A percentile compares a stretch with the other conserved stretches of the same genome.
These are phyloP conservation scores for Liopterus haemorrhoidalis DNA, from an alignment of 2,888 invertebrate genomes.

Conservation along the genomic window DNA sequence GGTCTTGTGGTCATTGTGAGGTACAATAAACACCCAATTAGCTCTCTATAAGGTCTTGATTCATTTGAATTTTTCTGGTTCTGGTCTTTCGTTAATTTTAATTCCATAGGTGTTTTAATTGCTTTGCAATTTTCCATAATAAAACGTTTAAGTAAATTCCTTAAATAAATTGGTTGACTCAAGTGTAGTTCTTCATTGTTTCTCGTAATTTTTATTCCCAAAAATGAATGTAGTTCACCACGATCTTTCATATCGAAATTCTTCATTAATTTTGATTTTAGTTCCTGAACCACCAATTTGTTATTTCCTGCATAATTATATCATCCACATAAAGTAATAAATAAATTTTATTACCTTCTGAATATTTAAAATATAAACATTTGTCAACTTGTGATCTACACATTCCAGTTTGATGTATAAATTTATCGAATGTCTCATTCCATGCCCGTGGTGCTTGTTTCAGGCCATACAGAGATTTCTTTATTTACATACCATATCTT, in stretches of 20 bases:
- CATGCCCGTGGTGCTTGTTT: slow-evolving; percentile 6
- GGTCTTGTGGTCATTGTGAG: slow-evolving; percentile 16
- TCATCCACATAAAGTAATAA: slow-evolving; percentile 35
- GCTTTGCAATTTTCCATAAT: slow-evolving; percentile 34
- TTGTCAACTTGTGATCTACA: background rate
- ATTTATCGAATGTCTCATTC: slow-evolving; percentile 1
- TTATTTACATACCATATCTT: slow-evolving; percentile 1
- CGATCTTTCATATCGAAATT: slow-evolving; percentile 35
- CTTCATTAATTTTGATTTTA: slow-evolving; percentile 27
- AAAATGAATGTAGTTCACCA: slow-evolving; percentile 31
- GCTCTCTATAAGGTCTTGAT: slow-evolving; percentile 13
- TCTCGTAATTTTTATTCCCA: slow-evolving; percentile 33
- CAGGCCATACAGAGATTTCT: slow-evolving; percentile 4
- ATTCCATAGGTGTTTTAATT: slow-evolving; percentile 30
- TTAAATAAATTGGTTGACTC: slow-evolving; percentile 31
- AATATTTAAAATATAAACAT: background rate
- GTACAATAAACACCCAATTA: slow-evolving; percentile 18
- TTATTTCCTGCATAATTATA: slow-evolving; percentile 30
- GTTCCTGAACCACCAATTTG: slow-evolving; percentile 21
- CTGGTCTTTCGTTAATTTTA: slow-evolving; percentile 14
- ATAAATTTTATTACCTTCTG: slow-evolving; percentile 16
- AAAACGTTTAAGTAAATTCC: slow-evolving; percentile 31
- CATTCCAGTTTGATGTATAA: background rate
- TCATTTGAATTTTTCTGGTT: slow-evolving; percentile 5
- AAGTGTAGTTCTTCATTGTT: slow-evolving; percentile 28